phyloP scores from a whole-genome alignment of 2,888 invertebrate genomes.

The Parnassius mnemosyne region DNA sequence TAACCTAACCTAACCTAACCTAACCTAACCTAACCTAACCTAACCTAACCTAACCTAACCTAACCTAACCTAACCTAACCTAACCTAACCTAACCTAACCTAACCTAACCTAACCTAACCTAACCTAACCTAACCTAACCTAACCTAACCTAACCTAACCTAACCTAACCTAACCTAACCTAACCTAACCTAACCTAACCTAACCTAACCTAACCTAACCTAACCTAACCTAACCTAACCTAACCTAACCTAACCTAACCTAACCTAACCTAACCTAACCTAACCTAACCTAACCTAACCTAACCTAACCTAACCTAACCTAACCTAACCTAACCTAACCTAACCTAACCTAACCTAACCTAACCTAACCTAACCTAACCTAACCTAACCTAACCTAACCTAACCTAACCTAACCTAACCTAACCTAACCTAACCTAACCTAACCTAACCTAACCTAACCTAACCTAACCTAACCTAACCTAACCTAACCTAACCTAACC shows the following conservation, averaged over 20 bases:
- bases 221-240: constrained; percentile 15
- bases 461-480: constrained; percentile 21
- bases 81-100: constrained; percentile 28
- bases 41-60: constrained; percentile 27
- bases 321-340: constrained; percentile 20
- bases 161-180: constrained; percentile 1
- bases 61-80: constrained; percentile 28
- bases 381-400: constrained; percentile 26
- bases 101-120: constrained; percentile 28
- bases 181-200: constrained; percentile 1
- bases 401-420: constrained; percentile 26
- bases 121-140: constrained; percentile 19
- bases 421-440: constrained; percentile 24
- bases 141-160: constrained; percentile 6
- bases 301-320: constrained; percentile 14
- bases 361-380: constrained; percentile 17
- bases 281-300: constrained; percentile 21
- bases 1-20: constrained; percentile 28
- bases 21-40: constrained; percentile 27
- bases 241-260: constrained; percentile 27
- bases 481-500: constrained; percentile 30
- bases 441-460: constrained; percentile 24
- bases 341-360: constrained; percentile 18
- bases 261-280: constrained; percentile 25
- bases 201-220: constrained; percentile 1